phyloP scores from a whole-genome alignment of 35 echinoderm and acorn worm species.

The Nesometra sesokonis region DNA sequence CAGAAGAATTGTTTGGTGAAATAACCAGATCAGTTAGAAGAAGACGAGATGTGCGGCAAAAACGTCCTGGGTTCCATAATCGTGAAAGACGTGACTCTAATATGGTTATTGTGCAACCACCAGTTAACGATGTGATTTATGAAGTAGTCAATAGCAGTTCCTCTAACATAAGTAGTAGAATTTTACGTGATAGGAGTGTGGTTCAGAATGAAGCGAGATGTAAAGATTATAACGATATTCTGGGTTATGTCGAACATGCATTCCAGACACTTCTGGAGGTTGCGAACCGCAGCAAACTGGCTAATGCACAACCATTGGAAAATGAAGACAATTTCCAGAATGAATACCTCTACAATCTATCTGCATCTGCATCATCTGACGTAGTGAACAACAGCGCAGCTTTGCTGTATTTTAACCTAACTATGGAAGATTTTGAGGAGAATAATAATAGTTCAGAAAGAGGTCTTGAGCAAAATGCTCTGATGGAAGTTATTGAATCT shows the following conservation, averaged over 20 bases:
- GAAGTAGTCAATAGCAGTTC: background rate
- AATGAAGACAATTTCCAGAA: background rate
- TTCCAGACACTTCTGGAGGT: background rate
- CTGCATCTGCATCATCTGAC: background rate
- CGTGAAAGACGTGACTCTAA: background rate
- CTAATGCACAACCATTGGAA: background rate
- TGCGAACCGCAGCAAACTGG: background rate
- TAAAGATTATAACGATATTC: background rate
- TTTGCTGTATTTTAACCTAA: background rate
- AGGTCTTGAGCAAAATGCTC: background rate
- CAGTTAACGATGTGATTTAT: background rate
- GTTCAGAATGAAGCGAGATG: background rate
- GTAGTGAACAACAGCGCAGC: background rate
- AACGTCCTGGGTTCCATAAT: background rate
- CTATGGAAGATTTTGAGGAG: background rate
- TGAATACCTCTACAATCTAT: background rate
- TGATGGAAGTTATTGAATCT: background rate
- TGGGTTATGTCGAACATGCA: background rate
- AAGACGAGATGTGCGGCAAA: background rate
- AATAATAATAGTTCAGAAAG: background rate
- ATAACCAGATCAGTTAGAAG: background rate
- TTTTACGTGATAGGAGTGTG: background rate
- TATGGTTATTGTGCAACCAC: background rate
- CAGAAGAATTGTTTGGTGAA: background rate
- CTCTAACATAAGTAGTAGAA: background rate